Evolutionary conservation across 2,888 invertebrate genomes (phyloP), one percentile per base, ranked within the genome.

Genomic region (Ichneumoninae sp.): DNA sequence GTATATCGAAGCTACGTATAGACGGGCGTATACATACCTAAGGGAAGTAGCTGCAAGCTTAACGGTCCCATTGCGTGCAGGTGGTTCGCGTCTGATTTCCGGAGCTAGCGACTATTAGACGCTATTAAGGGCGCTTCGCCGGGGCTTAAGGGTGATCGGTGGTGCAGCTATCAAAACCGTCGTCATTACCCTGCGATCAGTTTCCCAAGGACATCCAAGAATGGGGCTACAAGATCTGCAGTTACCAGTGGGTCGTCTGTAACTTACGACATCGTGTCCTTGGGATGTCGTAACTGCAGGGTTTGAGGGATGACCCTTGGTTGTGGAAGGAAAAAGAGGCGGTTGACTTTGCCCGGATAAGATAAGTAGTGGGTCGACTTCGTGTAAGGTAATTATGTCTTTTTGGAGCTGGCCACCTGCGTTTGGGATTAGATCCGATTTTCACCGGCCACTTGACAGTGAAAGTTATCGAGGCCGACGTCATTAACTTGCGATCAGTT

Each of bases 21-120:
- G 13, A 7, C 1, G 6, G 26, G 8, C 47, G 33, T 66, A 68
- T 57, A 74, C 62, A 77, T 52, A 26, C 10, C 26, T 52, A 50
- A 66, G 57, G 44, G 52, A 79, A 36, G 50, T 26, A 65, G 86
- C 86, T 87, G 86, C 86, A 83, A 86, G 79, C 87, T 87, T 89
- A 88, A 88, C 88, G 86, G 88, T 89, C 89, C 88, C 89, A 86
- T 88, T 88, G 90, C 89, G 89, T 89, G 89, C 88, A 89, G 88
- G 88, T 89, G 89, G 86, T 88, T 88, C 89, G 88, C 87, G 87
- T 87, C 87, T 89, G 88, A 89, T 89, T 89, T 89, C 89, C 88
- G 88, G 87, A 83, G 86, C 86, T 79, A 82, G 84, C 80, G 80
- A 89, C 86, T 87, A 87, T 88, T 86, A 83, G 84, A 79, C 83